A percentile compares a stretch with the other conserved stretches of the same genome.
Conservation (phyloP, 1,140 invertebrate genomes). For the Brachystomella parvula region DNA sequence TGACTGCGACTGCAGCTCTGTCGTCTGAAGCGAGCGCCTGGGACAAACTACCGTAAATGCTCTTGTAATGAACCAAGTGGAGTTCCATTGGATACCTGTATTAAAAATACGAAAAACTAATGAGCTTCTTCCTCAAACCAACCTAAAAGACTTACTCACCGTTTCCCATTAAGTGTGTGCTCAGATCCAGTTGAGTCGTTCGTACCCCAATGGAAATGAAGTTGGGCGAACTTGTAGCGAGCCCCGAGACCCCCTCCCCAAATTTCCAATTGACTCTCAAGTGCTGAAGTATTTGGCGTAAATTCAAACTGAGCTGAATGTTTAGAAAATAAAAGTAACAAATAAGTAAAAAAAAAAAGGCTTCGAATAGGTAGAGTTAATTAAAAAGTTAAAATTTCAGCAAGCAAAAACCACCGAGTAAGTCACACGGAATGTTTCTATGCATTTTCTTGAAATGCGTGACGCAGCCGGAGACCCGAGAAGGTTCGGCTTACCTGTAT, state of each 20-base stretch:
- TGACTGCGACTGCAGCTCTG: constrained; percentile 45
- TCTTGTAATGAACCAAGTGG: constrained; percentile 48
- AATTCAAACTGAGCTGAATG: constrained; percentile 13
- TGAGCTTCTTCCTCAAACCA: neutral
- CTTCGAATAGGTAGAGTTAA: no score
- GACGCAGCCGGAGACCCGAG: no score
- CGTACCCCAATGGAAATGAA: constrained; percentile 52
- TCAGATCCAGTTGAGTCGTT: constrained; percentile 47
- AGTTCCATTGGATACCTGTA: constrained; percentile 38
- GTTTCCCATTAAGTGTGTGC: constrained; percentile 46
- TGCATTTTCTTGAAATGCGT: no score
- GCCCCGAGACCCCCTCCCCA: constrained; percentile 42
- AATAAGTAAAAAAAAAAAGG: neutral
- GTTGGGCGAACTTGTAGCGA: constrained; percentile 44
- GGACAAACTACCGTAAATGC: constrained; percentile 42
- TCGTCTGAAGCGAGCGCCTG: constrained; percentile 45
- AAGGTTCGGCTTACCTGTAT: constrained; percentile 17
- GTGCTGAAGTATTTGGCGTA: neutral
- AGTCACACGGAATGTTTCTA: no score
- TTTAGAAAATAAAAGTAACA: neutral
- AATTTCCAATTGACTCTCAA: constrained; percentile 11
- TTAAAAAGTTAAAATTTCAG: no score
- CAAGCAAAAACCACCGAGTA: no score
- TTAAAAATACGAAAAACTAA: neutral
- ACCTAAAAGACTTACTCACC: constrained; percentile 32